Evolutionary conservation across 2,113 vertebrate genomes (phyloP).

Genomic region (Fulica atra): DNA sequence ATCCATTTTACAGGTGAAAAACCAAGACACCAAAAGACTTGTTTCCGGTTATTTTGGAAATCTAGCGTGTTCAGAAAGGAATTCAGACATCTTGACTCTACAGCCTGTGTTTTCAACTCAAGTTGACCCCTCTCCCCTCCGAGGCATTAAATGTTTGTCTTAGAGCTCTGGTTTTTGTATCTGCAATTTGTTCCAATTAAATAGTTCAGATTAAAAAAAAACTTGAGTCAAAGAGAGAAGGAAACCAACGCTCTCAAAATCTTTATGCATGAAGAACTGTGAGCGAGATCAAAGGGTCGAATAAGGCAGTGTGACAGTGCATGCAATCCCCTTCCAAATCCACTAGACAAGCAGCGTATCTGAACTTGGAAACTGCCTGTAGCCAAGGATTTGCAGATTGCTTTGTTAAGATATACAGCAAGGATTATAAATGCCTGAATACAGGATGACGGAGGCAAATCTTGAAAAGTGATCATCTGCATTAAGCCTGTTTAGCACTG

Average conservation of each 20-base stretch:
- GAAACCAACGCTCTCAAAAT: not conserved
- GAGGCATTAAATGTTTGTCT: not conserved
- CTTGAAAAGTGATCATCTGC: not conserved
- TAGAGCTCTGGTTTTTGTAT: not conserved
- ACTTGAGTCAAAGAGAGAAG: not conserved
- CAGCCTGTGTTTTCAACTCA: not conserved
- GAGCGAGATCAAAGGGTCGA: not conserved
- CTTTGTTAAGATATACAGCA: not conserved
- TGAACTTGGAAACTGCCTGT: not conserved
- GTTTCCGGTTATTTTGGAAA: not conserved
- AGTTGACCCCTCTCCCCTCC: not conserved
- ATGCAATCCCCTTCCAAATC: not conserved
- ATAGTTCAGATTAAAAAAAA: not conserved
- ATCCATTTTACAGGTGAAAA: not conserved
- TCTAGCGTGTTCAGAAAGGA: not conserved
- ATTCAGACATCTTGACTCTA: not conserved
- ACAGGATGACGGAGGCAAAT: not conserved
- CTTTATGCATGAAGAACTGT: not conserved
- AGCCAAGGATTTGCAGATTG: slow-evolving; percentile 2
- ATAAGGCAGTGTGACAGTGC: not conserved
- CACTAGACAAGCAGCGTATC: not conserved
- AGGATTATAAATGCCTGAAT: slow-evolving; percentile 21
- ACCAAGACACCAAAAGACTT: not conserved
- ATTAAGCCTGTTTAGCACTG: not conserved
- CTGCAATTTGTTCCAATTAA: not conserved